Percentiles rank a stretch among this genome's conserved stretches.
phyloP scores from a whole-genome alignment of 2,113 vertebrate genomes.

The Trochalopteron elliotii region DNA sequence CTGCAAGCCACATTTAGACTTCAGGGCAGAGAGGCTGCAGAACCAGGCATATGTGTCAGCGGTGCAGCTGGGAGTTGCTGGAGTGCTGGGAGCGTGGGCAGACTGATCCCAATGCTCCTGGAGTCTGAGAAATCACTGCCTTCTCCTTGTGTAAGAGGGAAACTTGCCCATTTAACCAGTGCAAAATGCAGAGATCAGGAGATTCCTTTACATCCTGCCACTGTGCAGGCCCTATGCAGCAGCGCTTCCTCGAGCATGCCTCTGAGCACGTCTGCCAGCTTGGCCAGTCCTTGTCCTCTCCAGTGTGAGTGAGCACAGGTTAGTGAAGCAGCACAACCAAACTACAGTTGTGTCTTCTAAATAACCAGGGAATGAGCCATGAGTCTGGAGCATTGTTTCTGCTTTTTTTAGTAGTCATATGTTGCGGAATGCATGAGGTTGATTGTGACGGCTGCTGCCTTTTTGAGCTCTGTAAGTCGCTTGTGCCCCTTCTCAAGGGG shows the following conservation, averaged over 20 bases:
- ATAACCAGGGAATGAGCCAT: neutral
- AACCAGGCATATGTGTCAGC: accelerated
- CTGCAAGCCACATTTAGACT: accelerated
- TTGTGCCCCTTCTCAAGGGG: neutral
- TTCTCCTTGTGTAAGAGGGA: neutral
- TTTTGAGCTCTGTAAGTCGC: neutral
- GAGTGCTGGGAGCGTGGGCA: neutral
- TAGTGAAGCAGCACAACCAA: neutral
- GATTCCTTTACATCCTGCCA: neutral
- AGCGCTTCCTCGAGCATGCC: neutral
- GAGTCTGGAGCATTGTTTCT: neutral
- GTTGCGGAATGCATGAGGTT: neutral
- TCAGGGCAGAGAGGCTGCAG: neutral
- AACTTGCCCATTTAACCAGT: neutral
- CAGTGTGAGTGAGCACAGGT: neutral
- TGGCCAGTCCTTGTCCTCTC: neutral
- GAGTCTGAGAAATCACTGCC: neutral
- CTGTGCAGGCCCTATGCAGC: neutral
- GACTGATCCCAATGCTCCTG: neutral
- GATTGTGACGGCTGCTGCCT: accelerated
- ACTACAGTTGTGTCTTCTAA: neutral
- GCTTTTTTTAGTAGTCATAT: neutral
- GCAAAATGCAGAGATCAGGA: neutral
- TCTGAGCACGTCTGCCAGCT: neutral
- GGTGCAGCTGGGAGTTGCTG: neutral